phyloP scores from a whole-genome alignment of 2,797 vertebrate species.

The Falco cherrug region DNA sequence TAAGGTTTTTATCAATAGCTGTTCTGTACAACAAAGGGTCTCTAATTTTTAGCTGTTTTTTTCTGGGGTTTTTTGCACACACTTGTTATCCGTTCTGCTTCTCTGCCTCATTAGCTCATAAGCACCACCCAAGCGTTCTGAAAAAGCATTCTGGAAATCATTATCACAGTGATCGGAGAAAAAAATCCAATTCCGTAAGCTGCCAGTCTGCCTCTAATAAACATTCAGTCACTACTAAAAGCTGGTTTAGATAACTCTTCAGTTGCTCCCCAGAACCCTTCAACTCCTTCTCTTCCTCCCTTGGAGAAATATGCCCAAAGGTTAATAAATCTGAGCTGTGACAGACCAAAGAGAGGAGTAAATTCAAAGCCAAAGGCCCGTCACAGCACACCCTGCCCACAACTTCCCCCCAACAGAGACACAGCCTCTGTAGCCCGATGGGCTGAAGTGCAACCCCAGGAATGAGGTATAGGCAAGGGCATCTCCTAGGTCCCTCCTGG shows the following conservation, averaged over 20 bases:
- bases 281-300: not conserved
- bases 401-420: not conserved
- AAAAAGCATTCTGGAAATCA: constrained; percentile 14
- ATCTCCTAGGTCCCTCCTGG: not conserved
- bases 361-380: constrained; percentile 16
- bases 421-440: not conserved
- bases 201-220: not conserved
- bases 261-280: constrained; percentile 14
- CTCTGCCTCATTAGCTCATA: not conserved
- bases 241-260: not conserved
- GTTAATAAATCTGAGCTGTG: constrained; percentile 24
- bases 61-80: not conserved
- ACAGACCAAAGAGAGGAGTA: constrained; percentile 1
- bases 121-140: not conserved
- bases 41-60: not conserved
- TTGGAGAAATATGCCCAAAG: not conserved
- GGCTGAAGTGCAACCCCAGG: not conserved
- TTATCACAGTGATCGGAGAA: not conserved
- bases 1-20: not conserved
- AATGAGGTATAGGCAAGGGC: not conserved
- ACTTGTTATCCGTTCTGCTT: not conserved
- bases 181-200: constrained; percentile 15
- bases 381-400: not conserved
- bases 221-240: not conserved
- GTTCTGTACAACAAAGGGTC: not conserved